Evolutionary conservation across 2,797 vertebrate species (phyloP), one percentile per base, ranked within the genome.

Genomic region (Alosa sapidissima): DNA sequence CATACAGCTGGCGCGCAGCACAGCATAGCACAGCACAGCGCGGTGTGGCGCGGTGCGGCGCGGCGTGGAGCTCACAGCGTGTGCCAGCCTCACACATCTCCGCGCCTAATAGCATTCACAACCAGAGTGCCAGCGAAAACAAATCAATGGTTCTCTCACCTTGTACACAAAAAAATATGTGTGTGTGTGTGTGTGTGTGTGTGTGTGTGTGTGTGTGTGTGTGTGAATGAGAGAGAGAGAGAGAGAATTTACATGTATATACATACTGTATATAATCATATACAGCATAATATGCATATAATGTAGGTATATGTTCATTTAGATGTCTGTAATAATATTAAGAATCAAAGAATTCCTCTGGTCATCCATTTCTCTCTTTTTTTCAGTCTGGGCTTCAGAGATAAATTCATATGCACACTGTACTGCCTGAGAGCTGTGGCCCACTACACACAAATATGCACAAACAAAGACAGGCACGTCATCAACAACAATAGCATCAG

Each of bases 91-190:
- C 68, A 75, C 68, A 75, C 68, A 75, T 75, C 68, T 14, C 11
- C 68, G 16, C 16, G 55, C 68, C 68, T 75, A 75, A 75, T 75
- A 75, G 68, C 68, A 68, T 13, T 41, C 68, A 41, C 3, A 75
- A 75, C 33, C 68, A 19, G 11, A 36, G 33, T 36, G 36, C 68
- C 68, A 41, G 33, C 14, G 13, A 41, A 75, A 75, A 75, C 68
- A 41, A 75, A 75, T 75, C 68, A 75, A 75, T 75, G 33, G 33
- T 75, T 36, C 33, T 75, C 68, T 75, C 68, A 75, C 68, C 33
- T 36, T 75, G 68, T 75, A 65, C 24, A 28, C 24, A 65, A 65
- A 24, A n/a, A 9, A 33, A 65, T n/a, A n/a, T n/a, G n/a, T n/a
- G 65, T 65, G 11, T 36, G 65, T 72, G 65, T 72, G 65, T 9